Evolutionary conservation across 2,888 invertebrate species (phyloP).

Genomic region (Ichneumon xanthorius): DNA sequence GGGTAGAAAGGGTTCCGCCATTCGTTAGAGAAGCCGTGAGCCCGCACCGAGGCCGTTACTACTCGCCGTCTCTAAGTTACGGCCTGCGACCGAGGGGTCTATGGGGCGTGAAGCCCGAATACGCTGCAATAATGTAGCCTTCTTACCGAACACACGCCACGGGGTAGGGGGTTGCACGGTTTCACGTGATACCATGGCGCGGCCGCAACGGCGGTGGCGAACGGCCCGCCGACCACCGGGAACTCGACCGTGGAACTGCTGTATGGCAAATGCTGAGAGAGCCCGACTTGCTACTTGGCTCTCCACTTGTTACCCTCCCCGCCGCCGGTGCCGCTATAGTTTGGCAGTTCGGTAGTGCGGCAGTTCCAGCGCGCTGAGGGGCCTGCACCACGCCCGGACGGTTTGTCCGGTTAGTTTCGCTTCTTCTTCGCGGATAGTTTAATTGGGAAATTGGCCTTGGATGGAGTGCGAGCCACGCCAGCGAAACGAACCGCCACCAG

Average conservation of each 20-base stretch:
- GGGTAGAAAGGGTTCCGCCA: constrained; percentile 63
- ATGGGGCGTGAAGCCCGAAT: constrained; percentile 81
- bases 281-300: constrained; percentile 58
- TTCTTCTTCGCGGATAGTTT: constrained; percentile 81
- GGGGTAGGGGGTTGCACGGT: constrained; percentile 26
- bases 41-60: constrained; percentile 70
- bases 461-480: constrained; percentile 20
- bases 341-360: constrained; percentile 64
- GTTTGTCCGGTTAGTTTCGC: constrained; percentile 77
- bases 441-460: constrained; percentile 80
- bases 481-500: constrained; percentile 38
- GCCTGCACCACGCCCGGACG: constrained; percentile 40
- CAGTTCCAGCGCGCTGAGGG: constrained; percentile 57
- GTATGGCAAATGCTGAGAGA: constrained; percentile 49
- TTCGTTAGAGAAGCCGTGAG: constrained; percentile 59
- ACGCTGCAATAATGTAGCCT: constrained; percentile 81
- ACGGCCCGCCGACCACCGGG: constrained; percentile 69
- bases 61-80: constrained; percentile 77
- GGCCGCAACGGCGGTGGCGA: constrained; percentile 68
- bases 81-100: constrained; percentile 76
- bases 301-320: constrained; percentile 55
- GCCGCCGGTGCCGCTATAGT: not conserved
- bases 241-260: constrained; percentile 62
- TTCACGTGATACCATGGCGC: constrained; percentile 52
- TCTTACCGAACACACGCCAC: constrained; percentile 77